Evolutionary conservation across 1,140 invertebrate species (phyloP), one percentile per base, ranked within the genome.

Genomic region (Drosophila auraria): DNA sequence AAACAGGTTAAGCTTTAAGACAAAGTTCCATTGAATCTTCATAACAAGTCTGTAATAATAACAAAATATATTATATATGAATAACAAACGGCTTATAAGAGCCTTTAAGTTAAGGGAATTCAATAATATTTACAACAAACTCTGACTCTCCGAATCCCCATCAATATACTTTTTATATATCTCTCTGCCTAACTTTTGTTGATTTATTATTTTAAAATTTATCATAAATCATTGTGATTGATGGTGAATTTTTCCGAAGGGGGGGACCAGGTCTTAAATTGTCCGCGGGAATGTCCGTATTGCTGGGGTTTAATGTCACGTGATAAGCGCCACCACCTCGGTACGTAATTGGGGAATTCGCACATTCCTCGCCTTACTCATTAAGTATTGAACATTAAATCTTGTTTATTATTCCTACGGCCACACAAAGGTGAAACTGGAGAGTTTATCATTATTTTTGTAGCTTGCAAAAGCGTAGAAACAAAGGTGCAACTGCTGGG

Each of bases 211-310:
- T 76, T 51, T 77, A 61, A 68, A 71, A 69, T 80, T 78, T 63
- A 80, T 70, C 65, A 87, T 89, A 83, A 89, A 89, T 87, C 77
- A 89, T 47, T 56, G 50, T 87, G 84, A 89, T 87, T 89, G 83
- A 87, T 87, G 77, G 57, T 42, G 15, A 36, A 40, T 38, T 60
- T 49, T 68, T 14, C 25, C 30, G 27, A 30, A 30, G 47, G 33
- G 57, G 68, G 42, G 38, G 47, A 38, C 27, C 11, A 33, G 45
- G 47, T n/a, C 45, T 61, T 33, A 47, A 38, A 33, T 49, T 54
- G 42, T 66, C 40, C 45, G 11, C 45, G 2, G 23, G 11, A 72
- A 66, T 51, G 47, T 30, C 27, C 38, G 33, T 25, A 23, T 71
- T 58, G 53, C 38, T 25, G 54, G 27, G 62, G 23, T 53, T 77